These are phyloP conservation scores for Atta colombica DNA, from an alignment of 1,140 invertebrate genomes.

Conservation along the genomic window DNA sequence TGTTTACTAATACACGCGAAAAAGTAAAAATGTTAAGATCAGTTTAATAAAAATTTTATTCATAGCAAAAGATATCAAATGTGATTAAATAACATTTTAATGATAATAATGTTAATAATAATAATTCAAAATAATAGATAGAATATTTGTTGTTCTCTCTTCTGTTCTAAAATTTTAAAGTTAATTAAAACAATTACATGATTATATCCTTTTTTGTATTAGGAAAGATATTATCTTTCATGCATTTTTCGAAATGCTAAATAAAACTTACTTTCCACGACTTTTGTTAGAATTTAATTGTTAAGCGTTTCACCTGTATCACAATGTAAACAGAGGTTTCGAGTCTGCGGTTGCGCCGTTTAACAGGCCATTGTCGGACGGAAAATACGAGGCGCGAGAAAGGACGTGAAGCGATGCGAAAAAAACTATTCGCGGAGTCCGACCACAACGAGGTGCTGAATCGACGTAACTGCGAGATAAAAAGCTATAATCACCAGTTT, in stretches of 20 bases:
- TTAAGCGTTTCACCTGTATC: constrained; percentile 33
- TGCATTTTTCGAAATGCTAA: background rate
- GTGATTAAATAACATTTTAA: background rate
- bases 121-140: background rate
- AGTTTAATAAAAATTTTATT: background rate
- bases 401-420: background rate
- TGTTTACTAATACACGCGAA: background rate
- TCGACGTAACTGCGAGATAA: constrained; percentile 54
- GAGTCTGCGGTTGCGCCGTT: constrained; percentile 60
- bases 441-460: constrained; percentile 34
- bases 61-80: background rate
- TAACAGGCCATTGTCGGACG: constrained; percentile 11
- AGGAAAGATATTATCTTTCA: background rate
- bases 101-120: background rate
- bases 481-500: constrained; percentile 49
- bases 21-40: background rate
- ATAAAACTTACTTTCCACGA: background rate
- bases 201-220: constrained; percentile 6
- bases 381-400: constrained; percentile 12
- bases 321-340: constrained; percentile 50
- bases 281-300: constrained; percentile 36
- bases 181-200: background rate
- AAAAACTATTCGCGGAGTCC: background rate
- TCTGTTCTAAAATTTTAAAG: background rate
- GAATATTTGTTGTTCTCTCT: background rate